Conservation (phyloP, 1,140 invertebrate genomes). For the Physella acuta region DNA sequence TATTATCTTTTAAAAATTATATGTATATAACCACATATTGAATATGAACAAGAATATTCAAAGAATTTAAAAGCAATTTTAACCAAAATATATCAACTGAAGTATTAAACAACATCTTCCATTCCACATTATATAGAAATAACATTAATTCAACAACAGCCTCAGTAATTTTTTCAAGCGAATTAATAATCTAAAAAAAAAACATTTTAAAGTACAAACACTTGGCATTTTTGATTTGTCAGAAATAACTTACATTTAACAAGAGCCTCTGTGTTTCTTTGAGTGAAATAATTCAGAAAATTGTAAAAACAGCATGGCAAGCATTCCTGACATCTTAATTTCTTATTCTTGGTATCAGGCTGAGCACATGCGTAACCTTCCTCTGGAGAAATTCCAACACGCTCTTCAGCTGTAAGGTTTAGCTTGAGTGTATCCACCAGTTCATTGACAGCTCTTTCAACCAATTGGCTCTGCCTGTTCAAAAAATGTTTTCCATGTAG, state of each 20-base stretch:
- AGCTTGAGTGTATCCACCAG: conserved; percentile 74
- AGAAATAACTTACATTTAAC: conserved; percentile 56
- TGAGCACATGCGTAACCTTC: conserved; percentile 46
- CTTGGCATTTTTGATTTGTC: too few relatives aligned
- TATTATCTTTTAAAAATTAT: too few relatives aligned
- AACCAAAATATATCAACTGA: too few relatives aligned
- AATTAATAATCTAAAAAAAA: conserved; percentile 4
- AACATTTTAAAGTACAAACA: too few relatives aligned
- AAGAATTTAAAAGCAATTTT: too few relatives aligned
- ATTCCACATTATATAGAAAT: too few relatives aligned
- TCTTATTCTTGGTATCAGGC: conserved; percentile 52
- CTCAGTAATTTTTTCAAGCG: neutral
- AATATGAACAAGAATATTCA: too few relatives aligned
- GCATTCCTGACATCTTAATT: conserved; percentile 57
- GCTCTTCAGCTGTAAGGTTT: conserved; percentile 42
- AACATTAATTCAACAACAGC: too few relatives aligned
- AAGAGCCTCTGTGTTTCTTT: conserved; percentile 60
- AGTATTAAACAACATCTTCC: too few relatives aligned
- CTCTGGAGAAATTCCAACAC: conserved; percentile 40
- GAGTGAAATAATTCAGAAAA: conserved; percentile 57
- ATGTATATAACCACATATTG: too few relatives aligned
- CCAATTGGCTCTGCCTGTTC: conserved; percentile 77
- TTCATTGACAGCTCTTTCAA: conserved; percentile 89
- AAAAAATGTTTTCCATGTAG: too few relatives aligned
- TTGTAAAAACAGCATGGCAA: conserved; percentile 55